Evolutionary conservation across 2,797 vertebrate genomes (phyloP).

Genomic region (Sebastes hopkinsi): DNA sequence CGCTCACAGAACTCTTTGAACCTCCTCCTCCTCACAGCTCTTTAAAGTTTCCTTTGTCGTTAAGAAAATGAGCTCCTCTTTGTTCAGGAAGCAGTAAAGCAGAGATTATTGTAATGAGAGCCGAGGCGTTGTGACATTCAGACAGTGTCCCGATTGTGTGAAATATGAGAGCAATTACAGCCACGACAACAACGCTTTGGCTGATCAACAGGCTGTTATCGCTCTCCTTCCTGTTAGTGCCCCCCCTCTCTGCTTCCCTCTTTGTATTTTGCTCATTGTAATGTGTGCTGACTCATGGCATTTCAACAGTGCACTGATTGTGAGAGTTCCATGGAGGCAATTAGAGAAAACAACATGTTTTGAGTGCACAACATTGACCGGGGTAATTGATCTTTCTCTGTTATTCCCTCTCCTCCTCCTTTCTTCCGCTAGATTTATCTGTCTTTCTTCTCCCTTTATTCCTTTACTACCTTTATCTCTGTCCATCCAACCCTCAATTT

Average conservation of each 20-base stretch:
- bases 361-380: not conserved
- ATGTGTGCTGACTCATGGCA: conserved; percentile 15
- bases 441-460: not conserved
- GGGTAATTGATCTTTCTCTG: conserved; percentile 7
- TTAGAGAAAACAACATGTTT: conserved; percentile 34
- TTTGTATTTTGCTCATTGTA: conserved; percentile 5
- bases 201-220: conserved; percentile 31
- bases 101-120: conserved; percentile 11
- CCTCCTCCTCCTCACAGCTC: not conserved
- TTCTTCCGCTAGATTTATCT: not conserved
- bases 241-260: not conserved
- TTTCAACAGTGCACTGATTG: conserved; percentile 8
- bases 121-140: conserved; percentile 10
- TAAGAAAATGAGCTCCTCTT: conserved; percentile 5
- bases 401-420: not conserved
- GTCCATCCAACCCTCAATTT: not conserved
- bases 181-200: conserved; percentile 3
- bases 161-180: conserved; percentile 36
- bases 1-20: not conserved
- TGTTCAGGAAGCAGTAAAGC: conserved; percentile 14
- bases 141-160: conserved; percentile 27
- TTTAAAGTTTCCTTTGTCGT: conserved; percentile 6
- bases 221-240: not conserved
- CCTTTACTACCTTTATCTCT: not conserved
- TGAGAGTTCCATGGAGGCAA: conserved; percentile 21